Evolutionary conservation across 2,888 invertebrate genomes (phyloP).

Genomic region (Polia nebulosa): DNA sequence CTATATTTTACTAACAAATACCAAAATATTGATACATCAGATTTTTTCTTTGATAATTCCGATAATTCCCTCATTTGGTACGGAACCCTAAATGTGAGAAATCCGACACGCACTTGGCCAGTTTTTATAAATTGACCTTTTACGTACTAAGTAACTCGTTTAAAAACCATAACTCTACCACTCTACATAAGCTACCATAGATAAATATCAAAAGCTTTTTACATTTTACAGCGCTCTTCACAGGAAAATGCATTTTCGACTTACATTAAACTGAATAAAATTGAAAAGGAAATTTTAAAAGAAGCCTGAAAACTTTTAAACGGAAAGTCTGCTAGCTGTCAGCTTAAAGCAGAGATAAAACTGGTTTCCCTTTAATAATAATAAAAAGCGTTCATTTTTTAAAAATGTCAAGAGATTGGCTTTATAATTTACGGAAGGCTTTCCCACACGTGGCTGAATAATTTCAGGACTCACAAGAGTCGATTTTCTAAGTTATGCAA

Average conservation of each 20-base stretch:
- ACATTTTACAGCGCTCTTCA: constrained; percentile 21
- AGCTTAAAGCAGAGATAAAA: constrained; percentile 38
- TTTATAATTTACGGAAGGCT: not conserved
- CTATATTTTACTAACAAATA: too few relatives aligned
- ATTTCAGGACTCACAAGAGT: not conserved
- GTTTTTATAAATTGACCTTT: too few relatives aligned
- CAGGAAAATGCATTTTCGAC: constrained; percentile 49
- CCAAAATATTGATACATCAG: too few relatives aligned
- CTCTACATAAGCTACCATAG: not conserved
- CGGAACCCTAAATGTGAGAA: too few relatives aligned
- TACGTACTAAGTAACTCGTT: not conserved
- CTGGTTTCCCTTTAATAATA: constrained; percentile 9
- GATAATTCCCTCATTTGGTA: too few relatives aligned
- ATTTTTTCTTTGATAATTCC: too few relatives aligned
- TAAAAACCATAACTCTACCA: not conserved
- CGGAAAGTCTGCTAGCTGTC: constrained; percentile 38
- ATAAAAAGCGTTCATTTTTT: constrained; percentile 5
- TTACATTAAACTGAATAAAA: constrained; percentile 50
- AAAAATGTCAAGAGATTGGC: constrained; percentile 1
- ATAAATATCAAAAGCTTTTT: not conserved
- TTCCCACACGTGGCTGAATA: not conserved
- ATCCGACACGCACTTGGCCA: too few relatives aligned
- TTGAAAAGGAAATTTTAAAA: constrained; percentile 54
- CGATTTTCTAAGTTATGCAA: not conserved
- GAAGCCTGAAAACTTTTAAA: constrained; percentile 51